Conservation (phyloP, 2,888 invertebrate species). For the Dryomyza anilis region DNA sequence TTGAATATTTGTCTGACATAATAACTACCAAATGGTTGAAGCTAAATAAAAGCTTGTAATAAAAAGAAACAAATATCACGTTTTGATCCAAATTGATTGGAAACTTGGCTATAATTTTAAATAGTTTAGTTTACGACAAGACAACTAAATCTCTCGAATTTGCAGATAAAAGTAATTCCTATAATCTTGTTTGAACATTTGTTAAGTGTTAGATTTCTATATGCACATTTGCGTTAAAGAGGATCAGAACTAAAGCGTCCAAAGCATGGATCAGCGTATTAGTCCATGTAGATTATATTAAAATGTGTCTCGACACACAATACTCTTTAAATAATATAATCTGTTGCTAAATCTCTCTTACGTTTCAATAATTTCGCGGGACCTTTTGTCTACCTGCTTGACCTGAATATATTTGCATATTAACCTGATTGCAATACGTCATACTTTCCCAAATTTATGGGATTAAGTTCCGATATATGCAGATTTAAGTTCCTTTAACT, state of each 20-base stretch:
- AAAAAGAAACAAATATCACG: too few relatives aligned
- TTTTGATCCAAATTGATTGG: too few relatives aligned
- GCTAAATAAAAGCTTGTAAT: too few relatives aligned
- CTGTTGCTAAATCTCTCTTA: not conserved
- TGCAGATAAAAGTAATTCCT: too few relatives aligned
- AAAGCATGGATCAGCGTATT: not conserved
- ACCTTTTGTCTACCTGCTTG: not conserved
- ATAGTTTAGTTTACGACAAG: too few relatives aligned
- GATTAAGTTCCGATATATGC: slow-evolving; percentile 47
- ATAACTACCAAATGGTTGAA: too few relatives aligned
- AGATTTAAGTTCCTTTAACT: slow-evolving; percentile 48
- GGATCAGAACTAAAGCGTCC: not conserved
- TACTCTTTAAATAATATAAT: not conserved
- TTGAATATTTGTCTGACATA: too few relatives aligned
- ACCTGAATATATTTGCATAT: slow-evolving; percentile 29
- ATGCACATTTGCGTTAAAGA: not conserved
- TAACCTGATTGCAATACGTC: slow-evolving; percentile 50
- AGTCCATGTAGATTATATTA: slow-evolving; percentile 8
- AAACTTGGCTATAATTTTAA: too few relatives aligned
- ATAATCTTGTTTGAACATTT: too few relatives aligned
- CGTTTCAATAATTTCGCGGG: not conserved
- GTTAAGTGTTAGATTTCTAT: too few relatives aligned
- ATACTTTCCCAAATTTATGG: slow-evolving; percentile 53
- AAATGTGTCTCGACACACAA: not conserved
- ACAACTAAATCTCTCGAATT: too few relatives aligned